Evolutionary conservation across 2,888 invertebrate species (phyloP).

Genomic region (Strigamia crassipes): DNA sequence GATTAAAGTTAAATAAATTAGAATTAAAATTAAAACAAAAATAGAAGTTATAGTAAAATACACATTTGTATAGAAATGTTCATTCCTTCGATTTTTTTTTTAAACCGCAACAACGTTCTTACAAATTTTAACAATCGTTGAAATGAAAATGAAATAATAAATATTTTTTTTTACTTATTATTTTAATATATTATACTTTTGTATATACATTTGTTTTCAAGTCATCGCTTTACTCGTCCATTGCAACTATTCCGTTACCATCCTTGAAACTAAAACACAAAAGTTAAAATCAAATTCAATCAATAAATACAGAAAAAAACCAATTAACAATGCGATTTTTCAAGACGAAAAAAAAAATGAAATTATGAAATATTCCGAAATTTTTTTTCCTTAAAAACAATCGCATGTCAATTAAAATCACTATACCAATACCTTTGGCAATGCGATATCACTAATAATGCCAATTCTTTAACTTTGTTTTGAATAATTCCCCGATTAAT

Average conservation of each 20-base stretch:
- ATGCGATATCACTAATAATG: slow-evolving; percentile 47
- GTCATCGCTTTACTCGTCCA: neutral
- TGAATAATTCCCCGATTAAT: slow-evolving; percentile 49
- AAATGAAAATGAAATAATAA: neutral
- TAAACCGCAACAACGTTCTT: neutral
- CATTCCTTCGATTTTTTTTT: neutral
- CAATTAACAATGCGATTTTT: no score
- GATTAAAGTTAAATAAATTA: no score
- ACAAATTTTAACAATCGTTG: neutral
- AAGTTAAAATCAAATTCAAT: no score
- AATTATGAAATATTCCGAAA: no score
- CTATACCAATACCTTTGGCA: slow-evolving; percentile 46
- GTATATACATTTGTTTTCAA: neutral
- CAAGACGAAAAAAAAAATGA: no score
- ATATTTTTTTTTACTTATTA: neutral
- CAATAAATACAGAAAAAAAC: neutral
- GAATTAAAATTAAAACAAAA: no score
- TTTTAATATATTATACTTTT: neutral
- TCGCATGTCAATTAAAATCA: neutral
- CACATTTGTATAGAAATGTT: neutral
- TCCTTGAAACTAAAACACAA: neutral
- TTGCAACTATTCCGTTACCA: neutral
- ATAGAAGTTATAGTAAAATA: no score
- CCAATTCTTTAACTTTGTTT: slow-evolving; percentile 44
- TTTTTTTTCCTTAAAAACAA: no score